A percentile compares a stretch with the other conserved stretches of the same genome.
Conservation (phyloP, 2,888 invertebrate species). For the Diplolepis rosae region DNA sequence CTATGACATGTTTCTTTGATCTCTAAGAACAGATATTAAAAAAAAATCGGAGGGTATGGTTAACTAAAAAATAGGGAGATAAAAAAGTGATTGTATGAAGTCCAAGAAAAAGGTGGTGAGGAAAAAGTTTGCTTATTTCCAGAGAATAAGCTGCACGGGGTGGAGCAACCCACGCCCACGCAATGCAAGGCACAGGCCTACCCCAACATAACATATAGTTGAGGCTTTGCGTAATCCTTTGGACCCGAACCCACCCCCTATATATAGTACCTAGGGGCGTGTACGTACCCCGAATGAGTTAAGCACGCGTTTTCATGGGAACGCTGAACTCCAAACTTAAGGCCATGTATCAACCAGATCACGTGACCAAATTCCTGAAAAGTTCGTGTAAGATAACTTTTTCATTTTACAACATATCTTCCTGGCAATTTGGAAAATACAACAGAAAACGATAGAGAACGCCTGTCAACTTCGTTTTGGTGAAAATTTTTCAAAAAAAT, state of each 20-base stretch:
- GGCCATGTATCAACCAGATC: too few relatives aligned
- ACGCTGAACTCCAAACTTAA: too few relatives aligned
- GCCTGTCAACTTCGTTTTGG: too few relatives aligned
- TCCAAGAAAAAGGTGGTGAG: constrained; percentile 33
- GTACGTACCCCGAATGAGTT: constrained; percentile 61
- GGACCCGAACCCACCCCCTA: constrained; percentile 44
- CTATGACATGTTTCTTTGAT: too few relatives aligned
- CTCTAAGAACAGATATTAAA: too few relatives aligned
- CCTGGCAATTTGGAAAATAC: too few relatives aligned
- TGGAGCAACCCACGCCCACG: constrained; percentile 56
- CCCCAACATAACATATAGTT: constrained; percentile 36
- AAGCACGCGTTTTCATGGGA: constrained; percentile 49
- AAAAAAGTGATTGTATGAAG: constrained; percentile 31
- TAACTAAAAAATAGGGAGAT: constrained; percentile 34
- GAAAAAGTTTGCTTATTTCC: constrained; percentile 43
- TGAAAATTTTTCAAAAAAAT: too few relatives aligned
- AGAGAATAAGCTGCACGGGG: constrained; percentile 51
- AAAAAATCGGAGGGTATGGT: constrained; percentile 40
- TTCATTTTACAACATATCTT: too few relatives aligned
- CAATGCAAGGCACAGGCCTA: constrained; percentile 50
- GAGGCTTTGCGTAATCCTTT: constrained; percentile 41
- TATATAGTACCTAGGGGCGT: constrained; percentile 64
- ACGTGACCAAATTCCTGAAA: too few relatives aligned
- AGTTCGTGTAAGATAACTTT: too few relatives aligned
- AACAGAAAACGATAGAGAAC: too few relatives aligned